Conservation (phyloP, 2,797 vertebrate genomes). For the Acanthurus tractus region DNA sequence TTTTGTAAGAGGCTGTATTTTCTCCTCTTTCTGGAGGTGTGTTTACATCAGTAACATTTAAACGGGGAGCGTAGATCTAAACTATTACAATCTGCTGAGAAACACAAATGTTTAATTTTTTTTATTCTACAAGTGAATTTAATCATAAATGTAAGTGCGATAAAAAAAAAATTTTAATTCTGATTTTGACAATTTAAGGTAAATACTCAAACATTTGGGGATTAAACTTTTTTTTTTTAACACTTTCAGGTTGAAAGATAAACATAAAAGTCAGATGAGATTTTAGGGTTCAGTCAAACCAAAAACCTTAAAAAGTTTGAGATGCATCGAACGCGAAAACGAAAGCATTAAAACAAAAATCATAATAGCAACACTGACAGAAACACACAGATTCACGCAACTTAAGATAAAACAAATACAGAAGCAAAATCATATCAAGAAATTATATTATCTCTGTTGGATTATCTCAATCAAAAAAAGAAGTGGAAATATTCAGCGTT, state of each 20-base stretch:
- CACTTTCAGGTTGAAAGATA: neutral
- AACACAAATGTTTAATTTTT: neutral
- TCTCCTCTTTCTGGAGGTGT: neutral
- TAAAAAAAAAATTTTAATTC: neutral
- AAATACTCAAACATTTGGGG: neutral
- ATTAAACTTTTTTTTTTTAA: neutral
- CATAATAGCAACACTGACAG: neutral
- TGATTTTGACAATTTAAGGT: neutral
- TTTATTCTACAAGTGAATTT: neutral
- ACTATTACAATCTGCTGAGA: neutral
- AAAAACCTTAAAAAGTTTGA: neutral
- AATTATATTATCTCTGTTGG: neutral
- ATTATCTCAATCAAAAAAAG: too few relatives aligned
- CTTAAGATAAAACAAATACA: neutral
- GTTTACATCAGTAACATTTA: conserved; percentile 7
- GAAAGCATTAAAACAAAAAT: neutral
- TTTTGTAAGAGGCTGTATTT: conserved; percentile 13
- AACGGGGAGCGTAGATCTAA: neutral
- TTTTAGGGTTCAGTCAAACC: neutral
- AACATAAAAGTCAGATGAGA: neutral
- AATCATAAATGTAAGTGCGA: neutral
- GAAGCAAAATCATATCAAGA: neutral
- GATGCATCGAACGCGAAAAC: neutral
- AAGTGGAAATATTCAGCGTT: neutral
- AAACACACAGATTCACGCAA: neutral